These are phyloP conservation scores for Hemiscyllium ocellatum DNA, from an alignment of 2,113 vertebrate species.

Conservation along the genomic window DNA sequence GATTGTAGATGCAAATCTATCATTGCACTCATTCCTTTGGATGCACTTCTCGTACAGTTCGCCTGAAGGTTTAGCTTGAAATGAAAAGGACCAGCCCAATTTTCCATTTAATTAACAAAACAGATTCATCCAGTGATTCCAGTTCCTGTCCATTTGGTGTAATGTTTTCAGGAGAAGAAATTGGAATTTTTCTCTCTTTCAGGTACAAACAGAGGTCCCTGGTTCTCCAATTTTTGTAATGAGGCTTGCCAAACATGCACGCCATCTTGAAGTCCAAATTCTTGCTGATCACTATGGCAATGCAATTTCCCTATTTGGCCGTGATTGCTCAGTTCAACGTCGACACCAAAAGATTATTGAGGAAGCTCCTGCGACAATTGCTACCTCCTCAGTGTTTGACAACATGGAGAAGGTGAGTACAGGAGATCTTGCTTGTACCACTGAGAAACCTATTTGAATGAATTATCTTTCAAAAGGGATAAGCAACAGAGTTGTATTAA, in stretches of 20 bases:
- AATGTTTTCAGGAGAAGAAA: background rate
- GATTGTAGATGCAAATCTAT: background rate
- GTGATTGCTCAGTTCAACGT: constrained; percentile 93
- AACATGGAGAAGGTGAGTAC: constrained; percentile 84
- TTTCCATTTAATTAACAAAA: background rate
- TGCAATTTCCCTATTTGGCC: constrained; percentile 92
- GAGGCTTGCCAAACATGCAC: constrained; percentile 89
- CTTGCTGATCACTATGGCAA: constrained; percentile 92
- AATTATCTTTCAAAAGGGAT: background rate
- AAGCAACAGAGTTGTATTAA: background rate
- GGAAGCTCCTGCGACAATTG: constrained; percentile 90
- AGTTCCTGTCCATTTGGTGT: background rate
- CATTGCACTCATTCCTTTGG: background rate
- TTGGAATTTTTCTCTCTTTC: background rate
- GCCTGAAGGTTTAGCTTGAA: background rate
- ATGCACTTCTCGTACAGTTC: background rate
- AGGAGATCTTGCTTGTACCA: background rate
- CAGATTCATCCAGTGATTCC: background rate
- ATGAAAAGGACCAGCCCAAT: background rate
- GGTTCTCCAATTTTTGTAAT: constrained; percentile 96
- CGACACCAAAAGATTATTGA: constrained; percentile 98
- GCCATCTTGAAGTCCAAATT: constrained; percentile 95
- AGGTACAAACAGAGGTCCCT: constrained; percentile 94
- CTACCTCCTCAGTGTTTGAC: constrained; percentile 80
- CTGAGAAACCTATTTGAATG: background rate